phyloP scores from a whole-genome alignment of 2,888 invertebrate species.

The Sphaerophoria taeniata region DNA sequence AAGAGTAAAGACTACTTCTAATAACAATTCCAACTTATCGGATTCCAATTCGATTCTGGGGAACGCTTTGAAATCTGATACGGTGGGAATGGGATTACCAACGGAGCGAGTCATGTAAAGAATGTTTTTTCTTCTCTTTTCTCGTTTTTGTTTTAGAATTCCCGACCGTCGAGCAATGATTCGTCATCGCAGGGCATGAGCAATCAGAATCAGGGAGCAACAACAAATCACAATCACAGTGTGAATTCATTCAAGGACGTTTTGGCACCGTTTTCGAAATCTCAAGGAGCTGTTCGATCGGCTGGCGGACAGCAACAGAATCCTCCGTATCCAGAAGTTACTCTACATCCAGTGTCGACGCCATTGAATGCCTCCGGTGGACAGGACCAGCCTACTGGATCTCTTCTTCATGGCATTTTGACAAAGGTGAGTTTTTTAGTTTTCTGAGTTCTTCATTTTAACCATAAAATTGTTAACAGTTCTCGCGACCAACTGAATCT shows the following conservation, averaged over 20 bases:
- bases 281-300: slow-evolving; percentile 61
- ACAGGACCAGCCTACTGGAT: slow-evolving; percentile 83
- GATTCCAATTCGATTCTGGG: slow-evolving; percentile 75
- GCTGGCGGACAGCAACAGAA: slow-evolving; percentile 60
- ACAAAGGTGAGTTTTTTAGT: slow-evolving; percentile 85
- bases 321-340: slow-evolving; percentile 89
- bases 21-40: slow-evolving; percentile 74
- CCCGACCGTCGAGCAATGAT: slow-evolving; percentile 84
- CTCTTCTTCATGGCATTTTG: slow-evolving; percentile 90
- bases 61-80: slow-evolving; percentile 75
- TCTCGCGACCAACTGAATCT: slow-evolving; percentile 57
- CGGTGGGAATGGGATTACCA: slow-evolving; percentile 65
- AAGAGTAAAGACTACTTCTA: slow-evolving; percentile 83
- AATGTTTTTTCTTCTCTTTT: slow-evolving; percentile 61
- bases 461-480: slow-evolving; percentile 21
- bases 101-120: slow-evolving; percentile 67
- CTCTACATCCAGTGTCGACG: slow-evolving; percentile 87
- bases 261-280: slow-evolving; percentile 88
- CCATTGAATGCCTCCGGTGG: slow-evolving; percentile 81
- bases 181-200: slow-evolving; percentile 83
- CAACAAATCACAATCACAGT: slow-evolving; percentile 79
- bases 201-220: slow-evolving; percentile 76
- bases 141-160: slow-evolving; percentile 70
- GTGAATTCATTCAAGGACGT: slow-evolving; percentile 87
- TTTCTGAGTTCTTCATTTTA: neutral